Base-by-base conservation (phyloP, 1,140 invertebrate genomes). In the Chymomyza costata region DNA sequence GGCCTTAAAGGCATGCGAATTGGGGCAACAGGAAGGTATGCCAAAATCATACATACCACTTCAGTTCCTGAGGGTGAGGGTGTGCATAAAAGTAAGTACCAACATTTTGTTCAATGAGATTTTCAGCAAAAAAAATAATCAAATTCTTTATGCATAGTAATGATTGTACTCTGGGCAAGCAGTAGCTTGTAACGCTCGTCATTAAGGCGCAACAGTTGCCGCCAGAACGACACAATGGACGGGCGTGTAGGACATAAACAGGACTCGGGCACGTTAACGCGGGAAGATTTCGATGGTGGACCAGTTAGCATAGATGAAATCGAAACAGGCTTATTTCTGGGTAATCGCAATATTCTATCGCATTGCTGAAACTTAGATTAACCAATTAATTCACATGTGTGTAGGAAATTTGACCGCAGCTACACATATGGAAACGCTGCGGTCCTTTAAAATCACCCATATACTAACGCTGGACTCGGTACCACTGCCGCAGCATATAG, bases 381-480 rank as follows among this genome's bases (percentile, higher is more conserved):
- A n/a, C n/a, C n/a, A n/a, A n/a, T n/a, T n/a, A n/a, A n/a, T n/a
- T n/a, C n/a, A n/a, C n/a, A n/a, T n/a, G n/a, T n/a, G 18, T 48
- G n/a, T 30, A 92, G 92, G 93, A 49, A 94, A 94, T 76, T 80
- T 95, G 34, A 91, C 92, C 44, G 93, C 93, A 49, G 94, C 94
- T 8, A 91, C 91, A 34, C 90, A 94, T 76, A 84, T 91, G 19
- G 88, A 91, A 19, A 91, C 90, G 50, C 69, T 95, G 31, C 88
- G 89, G 32, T 88, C 88, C 13, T 87, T 90, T 21, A 89, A 90
- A 65, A 91, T 95, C 17, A 91, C 89, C 7, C 91, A 93, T 66
- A 93, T 95, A 56, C 82, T 95, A 7, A 95, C 94, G 0, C 88
- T 95, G 37, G 94, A 95, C 82, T 90, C 93, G 2, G 93, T 93